A percentile compares a stretch with the other conserved stretches of the same genome.
These are phyloP conservation scores for Drosophila takahashii DNA, from an alignment of 1,140 invertebrate species.

Conservation along the genomic window DNA sequence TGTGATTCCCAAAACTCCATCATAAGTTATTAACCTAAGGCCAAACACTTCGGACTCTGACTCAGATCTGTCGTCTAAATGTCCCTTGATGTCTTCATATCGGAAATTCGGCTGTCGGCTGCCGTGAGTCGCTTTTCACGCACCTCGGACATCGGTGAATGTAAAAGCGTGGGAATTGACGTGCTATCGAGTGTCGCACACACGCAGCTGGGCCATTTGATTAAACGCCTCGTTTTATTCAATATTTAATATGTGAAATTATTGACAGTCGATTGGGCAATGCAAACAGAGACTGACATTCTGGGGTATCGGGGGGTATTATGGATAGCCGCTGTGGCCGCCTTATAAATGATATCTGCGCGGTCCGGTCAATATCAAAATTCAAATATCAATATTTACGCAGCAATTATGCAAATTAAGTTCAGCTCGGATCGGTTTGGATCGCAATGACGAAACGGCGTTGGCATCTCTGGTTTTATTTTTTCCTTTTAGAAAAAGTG, in stretches of 20 bases:
- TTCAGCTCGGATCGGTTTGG: constrained; percentile 50
- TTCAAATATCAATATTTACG: constrained; percentile 82
- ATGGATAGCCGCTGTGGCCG: constrained; percentile 14
- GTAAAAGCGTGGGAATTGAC: constrained; percentile 67
- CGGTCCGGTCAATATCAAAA: constrained; percentile 76
- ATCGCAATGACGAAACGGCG: constrained; percentile 61
- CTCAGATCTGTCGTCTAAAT: constrained; percentile 16
- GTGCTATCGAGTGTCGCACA: constrained; percentile 50
- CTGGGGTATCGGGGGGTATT: constrained; percentile 34
- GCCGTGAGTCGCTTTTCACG: constrained; percentile 27
- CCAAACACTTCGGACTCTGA: constrained; percentile 13
- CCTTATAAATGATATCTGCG: constrained; percentile 26
- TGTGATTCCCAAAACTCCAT: not conserved
- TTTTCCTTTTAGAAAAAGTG: constrained; percentile 12
- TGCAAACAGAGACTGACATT: constrained; percentile 67
- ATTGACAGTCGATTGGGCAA: constrained; percentile 81
- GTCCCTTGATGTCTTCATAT: constrained; percentile 63
- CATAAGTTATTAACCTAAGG: not conserved
- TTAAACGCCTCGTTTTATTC: constrained; percentile 81
- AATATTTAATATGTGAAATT: constrained; percentile 83
- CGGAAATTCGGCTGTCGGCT: constrained; percentile 1
- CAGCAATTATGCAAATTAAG: constrained; percentile 83
- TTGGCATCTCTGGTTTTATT: constrained; percentile 55
- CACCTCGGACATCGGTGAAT: constrained; percentile 28
- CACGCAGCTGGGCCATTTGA: constrained; percentile 58